Evolutionary conservation across 2,797 vertebrate genomes (phyloP), one percentile per base, ranked within the genome.

Genomic region (Crypturellus tataupa): DNA sequence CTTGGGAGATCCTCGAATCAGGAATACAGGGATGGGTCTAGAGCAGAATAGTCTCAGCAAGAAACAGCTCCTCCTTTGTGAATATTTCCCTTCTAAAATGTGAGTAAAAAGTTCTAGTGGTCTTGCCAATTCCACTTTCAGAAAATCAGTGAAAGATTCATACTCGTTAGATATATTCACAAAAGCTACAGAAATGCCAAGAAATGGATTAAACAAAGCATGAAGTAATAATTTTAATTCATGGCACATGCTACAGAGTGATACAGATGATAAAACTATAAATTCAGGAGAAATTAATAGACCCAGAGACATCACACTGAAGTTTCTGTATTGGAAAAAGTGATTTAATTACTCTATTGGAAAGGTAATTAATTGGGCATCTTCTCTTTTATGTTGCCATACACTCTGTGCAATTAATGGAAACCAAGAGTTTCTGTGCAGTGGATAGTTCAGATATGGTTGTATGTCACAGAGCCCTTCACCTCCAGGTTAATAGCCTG

Each of bases 321-420:
- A 73, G 73, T 72, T 89, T 95, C 63, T 3, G 0, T 71, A 72
- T 33, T 67, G 81, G 55, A 90, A 79, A 44, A 85, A 89, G 63
- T 72, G 15, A 84, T 59, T 90, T 93, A 82, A 90, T 94, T 87
- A 71, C n/a, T 73, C 65, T 63, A 27, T 35, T 82, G 60, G 29
- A 92, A 90, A 83, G 23, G 31, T 71, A 87, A 92, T 94, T 93
- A 96, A 88, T 73, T 76, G 37, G 6, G 29, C 79, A 33, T 65
- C n/a, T 85, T 46, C n/a, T 75, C 25, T 82, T 92, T 90, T 78
- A 49, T 80, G 56, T 79, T 10, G 0, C 83, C 39, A 33, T 67
- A 65, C 81, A 80, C 46, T 87, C 33, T 63, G 25, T 6, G 5
- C 47, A 73, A 49, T 46, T 88, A 72, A 63, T 60, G 47, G 59